Base-by-base conservation (phyloP, 2,113 vertebrate species). In the Ochotona curzoniae region DNA sequence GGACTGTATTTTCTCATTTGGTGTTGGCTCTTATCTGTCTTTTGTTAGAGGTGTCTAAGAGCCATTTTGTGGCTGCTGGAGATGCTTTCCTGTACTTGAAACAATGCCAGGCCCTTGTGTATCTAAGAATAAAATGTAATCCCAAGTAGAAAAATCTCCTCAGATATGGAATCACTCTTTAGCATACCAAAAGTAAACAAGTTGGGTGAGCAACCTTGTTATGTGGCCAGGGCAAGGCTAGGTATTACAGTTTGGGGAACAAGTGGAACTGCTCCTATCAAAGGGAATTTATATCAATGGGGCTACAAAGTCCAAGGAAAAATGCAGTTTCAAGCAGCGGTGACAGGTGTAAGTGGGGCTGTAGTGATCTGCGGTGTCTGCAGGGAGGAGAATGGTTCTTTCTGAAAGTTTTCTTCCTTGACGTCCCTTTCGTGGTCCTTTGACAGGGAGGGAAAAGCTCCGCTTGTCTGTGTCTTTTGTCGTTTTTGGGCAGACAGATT, bases 111-210 rank as follows among this genome's bases (percentile, higher is more conserved):
- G 32, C 25, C 18, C 47, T 28, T 94, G 44, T 57, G 28, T 28
- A 38, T 2, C 3, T 20, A 70, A 63, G 30, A 49, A 74, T 74
- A 85, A 86, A 44, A 32, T 47, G 18, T 30, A 94, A 75, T 14
- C 17, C 44, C 57, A 89, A 69, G 73, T 71, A 25, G 63, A 92
- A 94, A 86, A 90, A 94, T 80, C 23, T 28, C 51, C 81, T 25
- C 47, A 20, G 47, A 44, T 74, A n/a, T 75, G 30, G 75, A 61
- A 69, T 82, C 30, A 57, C 23, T 87, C 5, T 14, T 26, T 84
- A 79, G 44, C 11, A 64, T 12, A 14, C 21, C 26, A 47, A 13
- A 88, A 73, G 38, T 8, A 17, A 87, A 89, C 5, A 73, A 32
- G 20, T 35, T 11, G 47, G 25, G 30, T 84, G 79, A 84, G 85